Base-by-base conservation (phyloP, 1,140 invertebrate genomes). In the Euschistus heros region DNA sequence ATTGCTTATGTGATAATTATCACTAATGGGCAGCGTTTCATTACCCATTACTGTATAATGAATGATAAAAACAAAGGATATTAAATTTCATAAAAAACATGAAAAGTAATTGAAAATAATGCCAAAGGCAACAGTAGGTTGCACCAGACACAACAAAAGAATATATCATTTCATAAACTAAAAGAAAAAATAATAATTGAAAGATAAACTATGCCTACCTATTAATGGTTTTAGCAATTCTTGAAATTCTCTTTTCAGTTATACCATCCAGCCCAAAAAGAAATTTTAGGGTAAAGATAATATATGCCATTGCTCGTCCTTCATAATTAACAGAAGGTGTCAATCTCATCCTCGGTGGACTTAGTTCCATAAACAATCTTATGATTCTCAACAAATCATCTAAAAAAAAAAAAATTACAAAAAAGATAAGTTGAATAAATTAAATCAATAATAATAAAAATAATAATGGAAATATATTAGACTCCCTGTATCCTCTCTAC, bases 221-320 rank as follows among this genome's bases (percentile, higher is more conserved):
- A 22, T 63, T 63, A 50, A 63, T 26, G 5, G 17, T 46, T 20
- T 26, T 46, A n/a, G 44, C 62, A 52, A 46, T 47, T 8, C 61
- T 20, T 33, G 46, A 68, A 50, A 61, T 64, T 69, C 10, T 46
- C 69, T 24, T 72, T n/a, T 47, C 73, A 76, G 20, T 70, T 64
- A 59, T 72, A 71, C 69, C 76, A 78, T 71, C 77, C 73, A 73
- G 70, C 74, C 8, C 71, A 59, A 30, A 71, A 61, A 67, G 74
- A 75, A 26, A 70, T 13, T 5, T 60, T 66, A 68, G 72, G 71
- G 42, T 44, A 68, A 63, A 47, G 14, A 63, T 50, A 46, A 63
- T 63, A 27, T 24, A 63, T n/a, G 62, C 42, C 14, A 63, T 20
- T 4, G 62, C 62, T 17, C 62, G 42, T 14, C 42, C 62, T 27